A percentile compares a stretch with the other conserved stretches of the same genome.
Conservation (phyloP, 2,797 vertebrate genomes). For the Gymnocypris eckloni region DNA sequence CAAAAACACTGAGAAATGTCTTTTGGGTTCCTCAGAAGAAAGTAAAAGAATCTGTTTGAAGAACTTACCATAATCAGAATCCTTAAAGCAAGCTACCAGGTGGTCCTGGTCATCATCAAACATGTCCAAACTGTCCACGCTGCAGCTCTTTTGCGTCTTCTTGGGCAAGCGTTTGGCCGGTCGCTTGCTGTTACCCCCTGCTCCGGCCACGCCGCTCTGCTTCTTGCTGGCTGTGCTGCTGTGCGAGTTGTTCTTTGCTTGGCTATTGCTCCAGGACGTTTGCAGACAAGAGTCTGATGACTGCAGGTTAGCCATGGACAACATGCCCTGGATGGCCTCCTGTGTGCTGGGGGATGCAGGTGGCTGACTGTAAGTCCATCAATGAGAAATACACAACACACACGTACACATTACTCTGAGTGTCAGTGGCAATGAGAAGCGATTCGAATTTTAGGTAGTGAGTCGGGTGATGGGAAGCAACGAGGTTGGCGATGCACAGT, state of each 20-base stretch:
- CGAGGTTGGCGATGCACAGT: slow-evolving; percentile 7
- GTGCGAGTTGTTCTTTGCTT: slow-evolving; percentile 88
- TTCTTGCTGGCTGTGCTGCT: slow-evolving; percentile 83
- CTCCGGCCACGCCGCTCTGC: slow-evolving; percentile 61
- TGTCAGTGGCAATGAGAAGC: slow-evolving; percentile 56
- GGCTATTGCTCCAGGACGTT: slow-evolving; percentile 87
- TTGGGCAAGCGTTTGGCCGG: slow-evolving; percentile 86
- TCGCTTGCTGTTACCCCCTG: slow-evolving; percentile 78
- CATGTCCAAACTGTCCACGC: slow-evolving; percentile 86
- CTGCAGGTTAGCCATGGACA: slow-evolving; percentile 99
- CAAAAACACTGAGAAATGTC: not conserved
- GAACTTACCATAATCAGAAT: slow-evolving; percentile 93
- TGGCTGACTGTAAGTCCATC: slow-evolving; percentile 90
- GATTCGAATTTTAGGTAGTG: slow-evolving; percentile 51
- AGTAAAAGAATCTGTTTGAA: not conserved
- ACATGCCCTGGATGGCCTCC: slow-evolving; percentile 99
- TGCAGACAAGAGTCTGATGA: slow-evolving; percentile 93
- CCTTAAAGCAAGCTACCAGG: slow-evolving; percentile 96
- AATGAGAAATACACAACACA: slow-evolving; percentile 81
- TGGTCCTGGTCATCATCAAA: slow-evolving; percentile 97
- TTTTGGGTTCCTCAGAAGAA: not conserved
- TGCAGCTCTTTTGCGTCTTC: slow-evolving; percentile 89
- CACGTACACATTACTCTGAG: slow-evolving; percentile 62
- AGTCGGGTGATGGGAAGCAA: slow-evolving; percentile 45
- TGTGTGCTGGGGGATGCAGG: slow-evolving; percentile 99